Percentiles rank a stretch among this genome's conserved stretches.
Evolutionary conservation across 2,797 vertebrate genomes (phyloP).

Genomic region (Galaxias olidus): DNA sequence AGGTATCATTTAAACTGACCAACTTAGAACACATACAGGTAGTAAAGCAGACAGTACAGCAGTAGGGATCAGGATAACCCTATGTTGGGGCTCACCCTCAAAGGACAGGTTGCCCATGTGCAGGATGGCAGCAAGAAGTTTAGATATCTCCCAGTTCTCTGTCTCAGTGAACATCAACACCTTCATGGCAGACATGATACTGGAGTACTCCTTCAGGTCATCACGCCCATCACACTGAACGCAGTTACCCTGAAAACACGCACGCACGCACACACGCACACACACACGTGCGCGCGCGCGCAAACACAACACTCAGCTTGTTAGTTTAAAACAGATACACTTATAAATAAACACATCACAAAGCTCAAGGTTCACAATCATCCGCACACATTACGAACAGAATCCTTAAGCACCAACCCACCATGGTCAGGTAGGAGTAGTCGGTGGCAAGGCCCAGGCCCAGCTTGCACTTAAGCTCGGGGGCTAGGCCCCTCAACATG

Average conservation of each 20-base stretch:
- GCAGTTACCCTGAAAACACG: conserved; percentile 83
- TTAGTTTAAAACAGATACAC: too few species aligned
- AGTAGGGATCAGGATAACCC: neutral
- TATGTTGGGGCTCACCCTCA: conserved; percentile 73
- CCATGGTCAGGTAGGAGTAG: conserved; percentile 93
- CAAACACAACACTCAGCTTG: neutral
- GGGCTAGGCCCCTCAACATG: conserved; percentile 90
- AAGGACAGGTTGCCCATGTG: conserved; percentile 96
- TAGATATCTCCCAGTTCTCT: conserved; percentile 96
- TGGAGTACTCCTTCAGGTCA: conserved; percentile 92
- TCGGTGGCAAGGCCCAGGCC: conserved; percentile 88
- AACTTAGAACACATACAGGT: too few species aligned
- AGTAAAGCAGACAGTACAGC: too few species aligned
- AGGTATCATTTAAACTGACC: neutral
- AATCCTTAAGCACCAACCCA: conserved; percentile 57
- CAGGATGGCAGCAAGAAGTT: conserved; percentile 91
- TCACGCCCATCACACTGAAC: conserved; percentile 90
- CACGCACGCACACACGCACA: conserved; percentile 1
- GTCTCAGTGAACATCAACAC: conserved; percentile 96
- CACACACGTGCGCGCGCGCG: neutral
- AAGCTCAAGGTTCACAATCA: neutral
- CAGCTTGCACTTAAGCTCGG: conserved; percentile 89
- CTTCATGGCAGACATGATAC: conserved; percentile 95
- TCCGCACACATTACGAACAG: too few species aligned
- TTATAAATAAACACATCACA: neutral